Evolutionary conservation across 2,113 vertebrate species (phyloP), one percentile per base, ranked within the genome.

Genomic region (Carassius auratus): DNA sequence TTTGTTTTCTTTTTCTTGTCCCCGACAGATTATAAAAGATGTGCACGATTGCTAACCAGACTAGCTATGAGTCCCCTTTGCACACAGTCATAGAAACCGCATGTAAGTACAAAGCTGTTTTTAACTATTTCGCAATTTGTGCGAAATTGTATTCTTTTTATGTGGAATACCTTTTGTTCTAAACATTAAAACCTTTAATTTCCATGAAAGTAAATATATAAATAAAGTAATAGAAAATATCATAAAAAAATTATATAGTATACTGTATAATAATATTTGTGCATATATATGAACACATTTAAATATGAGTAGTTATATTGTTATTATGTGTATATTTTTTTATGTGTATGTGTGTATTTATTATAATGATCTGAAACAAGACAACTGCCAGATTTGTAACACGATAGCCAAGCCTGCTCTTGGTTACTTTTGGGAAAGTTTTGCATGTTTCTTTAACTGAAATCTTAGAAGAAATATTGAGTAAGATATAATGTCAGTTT

Each of bases 61-160:
- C 92, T 99, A 95, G 96, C 97, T 84, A 94, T 96, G 95, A 98
- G 96, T 91, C 96, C 96, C 33, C 94, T 97, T 88, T 99, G 98
- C 92, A 96, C 96, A 81, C 96, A 97, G 89, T 94, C 95, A 19
- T 97, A 97, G 93, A 93, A 92, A 86, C 90, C 89, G 85, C 91
- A 90, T 90, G 95, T 97, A 92, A 96, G 97, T 97, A 96, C 30
- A 52, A 82, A 33, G 9, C 52, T 12, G 45, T 48, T 48, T 48
- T 42, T 42, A 42, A 42, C 42, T 8, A 42, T 42, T 42, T 42
- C 0, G 8, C 42, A 8, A 42, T 42, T 42, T 42, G 1, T 42
- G 8, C 7, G 42, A 1, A 42, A 8, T 42, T 42, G 7, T 42
- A 42, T 42, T 42, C 0, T 42, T 42, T 42, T 42, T 42, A 42